Evolutionary conservation across 2,888 invertebrate species (phyloP), one percentile per base, ranked within the genome.

Genomic region (Tigriopus californicus): DNA sequence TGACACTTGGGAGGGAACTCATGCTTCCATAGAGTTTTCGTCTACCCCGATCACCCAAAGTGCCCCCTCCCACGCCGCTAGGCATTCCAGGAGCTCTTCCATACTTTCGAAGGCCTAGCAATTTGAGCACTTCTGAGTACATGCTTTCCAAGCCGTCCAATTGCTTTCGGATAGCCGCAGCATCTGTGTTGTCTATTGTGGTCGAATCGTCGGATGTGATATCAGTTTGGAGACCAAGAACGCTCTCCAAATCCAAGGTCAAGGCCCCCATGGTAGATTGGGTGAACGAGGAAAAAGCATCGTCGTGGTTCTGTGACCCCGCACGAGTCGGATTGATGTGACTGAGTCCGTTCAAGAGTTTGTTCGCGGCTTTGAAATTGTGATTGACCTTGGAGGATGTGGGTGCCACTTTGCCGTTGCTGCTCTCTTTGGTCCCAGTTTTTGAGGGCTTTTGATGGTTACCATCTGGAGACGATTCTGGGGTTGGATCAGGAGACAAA

Each of bases 111-210:
- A 54, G 41, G 13, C 57, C 55, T 11, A 60, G 15, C 41, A 60
- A 20, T 24, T 56, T 55, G 20, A 60, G 57, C 13, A 85, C 88
- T 74, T 87, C 86, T 0, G 83, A 83, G 68, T 88, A 88, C 87
- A 87, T 88, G 65, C 79, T 81, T 74, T 88, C 87, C 4, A 88
- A 73, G 0, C 86, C 85, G 67, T 86, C 80, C 41, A 88, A 73
- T 68, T 88, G 88, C 62, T 83, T 79, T 24, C 85, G 74, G 63
- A 87, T 85, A 41, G 84, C 82, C 64, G 83, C 75, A 1, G 84
- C 82, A 68, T 85, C 85, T 1, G 80, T 80, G 10, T 68, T 68
- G 54, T 71, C 71, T 55, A 69, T 68, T 5, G 70, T 70, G 0
- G 82, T 82, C 44, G 83, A 82, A 1, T 72, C 72, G 65, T 71